Conservation (phyloP, 2,797 vertebrate genomes). For the Heliangelus exortis region DNA sequence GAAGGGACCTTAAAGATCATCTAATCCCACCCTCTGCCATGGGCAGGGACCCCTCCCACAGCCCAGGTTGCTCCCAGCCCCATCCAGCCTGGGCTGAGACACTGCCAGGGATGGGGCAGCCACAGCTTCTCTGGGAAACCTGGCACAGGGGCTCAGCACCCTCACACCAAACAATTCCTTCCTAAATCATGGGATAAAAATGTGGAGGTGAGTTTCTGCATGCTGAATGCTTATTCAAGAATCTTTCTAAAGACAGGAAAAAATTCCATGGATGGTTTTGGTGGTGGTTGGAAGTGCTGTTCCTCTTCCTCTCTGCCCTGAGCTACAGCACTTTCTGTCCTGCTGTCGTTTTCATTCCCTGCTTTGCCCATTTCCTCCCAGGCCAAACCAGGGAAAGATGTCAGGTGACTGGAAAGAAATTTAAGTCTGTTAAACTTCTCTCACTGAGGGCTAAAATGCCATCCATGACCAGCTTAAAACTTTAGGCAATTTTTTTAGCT, state of each 20-base stretch:
- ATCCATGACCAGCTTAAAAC: background rate
- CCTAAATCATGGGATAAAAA: background rate
- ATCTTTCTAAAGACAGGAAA: background rate
- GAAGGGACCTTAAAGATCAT: no score
- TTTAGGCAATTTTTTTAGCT: background rate
- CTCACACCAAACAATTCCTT: no score
- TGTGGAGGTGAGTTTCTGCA: background rate
- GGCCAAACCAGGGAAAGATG: background rate
- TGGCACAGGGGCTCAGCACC: no score
- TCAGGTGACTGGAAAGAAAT: background rate
- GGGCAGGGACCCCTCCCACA: no score
- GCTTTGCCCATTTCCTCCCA: background rate
- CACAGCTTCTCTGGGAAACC: no score
- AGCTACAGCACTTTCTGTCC: background rate
- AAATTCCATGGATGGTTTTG: rapidly evolving
- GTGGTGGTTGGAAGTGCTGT: background rate
- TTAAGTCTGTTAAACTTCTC: background rate
- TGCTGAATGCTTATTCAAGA: background rate
- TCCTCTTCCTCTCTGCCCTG: background rate
- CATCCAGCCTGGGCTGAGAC: no score
- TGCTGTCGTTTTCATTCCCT: background rate
- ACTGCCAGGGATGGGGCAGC: no score
- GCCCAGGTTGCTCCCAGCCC: no score
- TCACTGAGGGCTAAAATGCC: background rate
- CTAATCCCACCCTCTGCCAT: no score